phyloP scores from a whole-genome alignment of 2,888 invertebrate species.

The Eueremaeus valkanovi region DNA sequence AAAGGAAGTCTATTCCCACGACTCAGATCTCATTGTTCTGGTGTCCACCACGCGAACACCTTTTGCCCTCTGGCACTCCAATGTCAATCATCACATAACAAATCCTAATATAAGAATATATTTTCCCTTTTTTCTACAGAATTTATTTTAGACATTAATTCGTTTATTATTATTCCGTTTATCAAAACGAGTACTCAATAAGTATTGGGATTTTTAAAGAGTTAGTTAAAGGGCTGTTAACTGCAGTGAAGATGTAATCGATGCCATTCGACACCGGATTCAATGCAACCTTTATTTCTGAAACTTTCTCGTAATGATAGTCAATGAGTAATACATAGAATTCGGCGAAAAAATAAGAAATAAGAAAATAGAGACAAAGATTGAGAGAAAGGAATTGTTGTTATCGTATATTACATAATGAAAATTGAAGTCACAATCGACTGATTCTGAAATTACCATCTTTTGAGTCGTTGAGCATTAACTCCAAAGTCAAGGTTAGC shows the following conservation, averaged over 20 bases:
- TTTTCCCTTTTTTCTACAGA: background rate
- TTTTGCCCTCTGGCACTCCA: slow-evolving; percentile 10
- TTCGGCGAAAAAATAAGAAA: background rate
- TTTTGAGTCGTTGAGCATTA: slow-evolving; percentile 14
- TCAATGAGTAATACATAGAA: background rate
- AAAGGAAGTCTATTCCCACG: slow-evolving; percentile 19
- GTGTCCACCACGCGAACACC: slow-evolving; percentile 32
- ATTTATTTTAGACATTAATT: no score
- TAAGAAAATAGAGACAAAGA: background rate
- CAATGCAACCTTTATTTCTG: background rate
- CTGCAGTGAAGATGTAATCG: no score
- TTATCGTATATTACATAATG: slow-evolving; percentile 18
- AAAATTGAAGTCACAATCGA: slow-evolving; percentile 16
- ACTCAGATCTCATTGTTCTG: background rate
- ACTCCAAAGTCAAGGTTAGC: slow-evolving; percentile 13
- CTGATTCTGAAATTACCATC: slow-evolving; percentile 20
- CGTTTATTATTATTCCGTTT: no score
- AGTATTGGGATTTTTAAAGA: no score
- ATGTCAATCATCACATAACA: background rate
- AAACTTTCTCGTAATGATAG: background rate
- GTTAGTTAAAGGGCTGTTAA: no score
- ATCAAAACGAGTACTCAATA: no score
- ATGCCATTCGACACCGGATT: background rate
- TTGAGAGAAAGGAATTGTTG: slow-evolving; percentile 32
- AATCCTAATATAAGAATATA: no score